Evolutionary conservation across 2,888 invertebrate genomes (phyloP).

Genomic region (Smittia sp.): DNA sequence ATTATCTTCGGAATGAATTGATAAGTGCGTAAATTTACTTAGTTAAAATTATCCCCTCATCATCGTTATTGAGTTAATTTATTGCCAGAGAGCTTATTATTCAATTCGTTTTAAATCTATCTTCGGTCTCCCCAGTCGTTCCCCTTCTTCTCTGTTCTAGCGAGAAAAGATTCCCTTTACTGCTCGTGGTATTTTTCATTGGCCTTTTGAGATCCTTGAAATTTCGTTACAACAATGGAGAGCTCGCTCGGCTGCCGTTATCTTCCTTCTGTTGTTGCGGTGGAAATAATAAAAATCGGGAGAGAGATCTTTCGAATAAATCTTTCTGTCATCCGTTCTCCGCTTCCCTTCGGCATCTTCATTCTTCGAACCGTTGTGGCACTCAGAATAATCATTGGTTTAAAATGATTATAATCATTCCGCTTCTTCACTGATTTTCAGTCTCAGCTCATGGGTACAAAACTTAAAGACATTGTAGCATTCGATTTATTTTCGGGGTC

Average conservation of each 20-base stretch:
- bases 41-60: constrained; percentile 26
- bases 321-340: background rate
- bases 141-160: background rate
- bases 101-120: constrained; percentile 25
- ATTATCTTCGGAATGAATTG: constrained; percentile 22
- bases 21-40: constrained; percentile 26
- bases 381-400: background rate
- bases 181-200: background rate
- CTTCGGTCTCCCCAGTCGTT: background rate
- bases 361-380: background rate
- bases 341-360: background rate
- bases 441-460: no score
- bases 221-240: background rate
- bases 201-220: constrained; percentile 1
- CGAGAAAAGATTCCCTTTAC: background rate
- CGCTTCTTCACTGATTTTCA: background rate
- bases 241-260: background rate
- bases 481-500: no score
- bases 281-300: background rate
- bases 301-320: background rate
- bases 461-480: no score
- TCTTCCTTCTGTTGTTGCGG: background rate
- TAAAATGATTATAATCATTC: no score
- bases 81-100: constrained; percentile 31
- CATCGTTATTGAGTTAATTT: constrained; percentile 30